Evolutionary conservation across 2,797 vertebrate species (phyloP), one percentile per base, ranked within the genome.

Genomic region (Ctenopoma kingsleyae): DNA sequence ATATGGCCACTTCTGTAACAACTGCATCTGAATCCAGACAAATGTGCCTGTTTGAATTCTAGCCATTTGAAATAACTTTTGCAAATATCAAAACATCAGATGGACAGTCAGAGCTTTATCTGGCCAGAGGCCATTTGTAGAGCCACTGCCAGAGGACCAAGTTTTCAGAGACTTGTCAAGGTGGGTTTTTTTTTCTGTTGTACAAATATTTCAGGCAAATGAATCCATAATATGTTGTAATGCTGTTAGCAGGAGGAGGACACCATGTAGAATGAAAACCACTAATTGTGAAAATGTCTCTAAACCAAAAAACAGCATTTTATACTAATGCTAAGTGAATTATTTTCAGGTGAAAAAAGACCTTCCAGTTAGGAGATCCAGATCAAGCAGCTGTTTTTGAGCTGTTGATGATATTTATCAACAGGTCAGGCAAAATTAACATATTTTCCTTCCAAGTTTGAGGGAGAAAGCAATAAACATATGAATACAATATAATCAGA

Each of bases 21-120:
- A 41, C 62, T 16, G 48, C 58, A 23, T 57, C 50, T 66, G 16
- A 64, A 67, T 9, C 36, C 25, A 71, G 58, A 69, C 8, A 30
- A 66, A 36, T 56, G 8, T 19, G 52, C 5, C 49, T 38, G 30
- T 66, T 74, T 55, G 38, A 41, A 61, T 53, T 50, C 4, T 3
- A 36, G 25, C 11, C 17, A 61, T 78, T 76, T 54, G 15, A 17
- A 65, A 59, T 68, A 49, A 44, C 36, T 48, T 50, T 48, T 3
- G 5, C 74, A n/a, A 79, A 61, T 67, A 78, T 65, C 47, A 55
- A 25, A 71, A 65, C 50, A 76, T 44, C 71, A 80, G 68, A 78
- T 78, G 57, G 70, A 44, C 63, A 35, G 25, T 72, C 78, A 44
- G 50, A 70, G 54, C 48, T 71, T 67, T 43, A 54, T 76, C 83